A percentile compares a stretch with the other conserved stretches of the same genome.
Conservation (phyloP, 2,888 invertebrate genomes). For the Dicycla oo region DNA sequence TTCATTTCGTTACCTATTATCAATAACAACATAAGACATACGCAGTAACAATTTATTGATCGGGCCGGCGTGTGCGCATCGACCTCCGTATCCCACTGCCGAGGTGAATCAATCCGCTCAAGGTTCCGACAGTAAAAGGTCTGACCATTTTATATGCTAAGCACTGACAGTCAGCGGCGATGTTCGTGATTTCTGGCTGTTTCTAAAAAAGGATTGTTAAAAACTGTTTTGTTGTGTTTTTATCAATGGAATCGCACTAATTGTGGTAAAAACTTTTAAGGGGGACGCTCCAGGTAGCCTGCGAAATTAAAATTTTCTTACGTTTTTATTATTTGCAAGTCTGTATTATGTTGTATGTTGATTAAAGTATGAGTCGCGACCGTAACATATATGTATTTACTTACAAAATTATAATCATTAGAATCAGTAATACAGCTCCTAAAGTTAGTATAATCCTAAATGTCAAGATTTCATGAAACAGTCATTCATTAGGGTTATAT, state of each 20-base stretch:
- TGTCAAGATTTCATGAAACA: no score
- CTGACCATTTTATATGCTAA: constrained; percentile 73
- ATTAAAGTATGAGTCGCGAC: no score
- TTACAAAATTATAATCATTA: no score
- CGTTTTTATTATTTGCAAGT: no score
- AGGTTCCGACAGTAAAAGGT: constrained; percentile 83
- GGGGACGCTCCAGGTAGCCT: no score
- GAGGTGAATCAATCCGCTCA: constrained; percentile 86
- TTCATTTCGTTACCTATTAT: constrained; percentile 24
- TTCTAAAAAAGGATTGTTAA: constrained; percentile 26
- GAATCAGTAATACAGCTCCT: no score
- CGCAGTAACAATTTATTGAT: constrained; percentile 47
- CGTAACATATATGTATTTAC: no score
- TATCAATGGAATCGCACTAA: background rate
- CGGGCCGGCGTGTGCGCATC: constrained; percentile 54
- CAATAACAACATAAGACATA: constrained; percentile 30
- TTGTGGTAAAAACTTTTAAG: no score
- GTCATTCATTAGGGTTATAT: no score
- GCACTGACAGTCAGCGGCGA: constrained; percentile 43
- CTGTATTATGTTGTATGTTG: no score
- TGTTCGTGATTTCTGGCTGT: constrained; percentile 43
- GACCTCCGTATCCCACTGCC: constrained; percentile 79
- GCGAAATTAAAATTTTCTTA: no score
- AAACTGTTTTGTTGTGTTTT: background rate
- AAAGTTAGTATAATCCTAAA: no score